A percentile compares a stretch with the other conserved stretches of the same genome.
phyloP scores from a whole-genome alignment of 1,140 invertebrate species.

The Dinothrombium tinctorium region DNA sequence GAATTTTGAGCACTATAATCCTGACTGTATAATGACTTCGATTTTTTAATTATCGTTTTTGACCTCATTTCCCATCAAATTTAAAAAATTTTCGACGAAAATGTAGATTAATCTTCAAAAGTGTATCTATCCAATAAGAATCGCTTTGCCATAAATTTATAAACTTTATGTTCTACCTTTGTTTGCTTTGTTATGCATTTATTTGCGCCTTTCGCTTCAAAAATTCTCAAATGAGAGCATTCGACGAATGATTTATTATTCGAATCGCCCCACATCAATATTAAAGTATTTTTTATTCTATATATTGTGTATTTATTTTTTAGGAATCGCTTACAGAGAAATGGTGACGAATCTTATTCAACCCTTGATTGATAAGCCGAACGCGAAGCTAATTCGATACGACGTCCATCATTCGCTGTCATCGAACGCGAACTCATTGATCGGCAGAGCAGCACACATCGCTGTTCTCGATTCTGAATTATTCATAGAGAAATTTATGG shows the following conservation, averaged over 20 bases:
- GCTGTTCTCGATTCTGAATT: constrained; percentile 87
- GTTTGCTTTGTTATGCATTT: too few species aligned
- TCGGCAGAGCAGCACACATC: constrained; percentile 82
- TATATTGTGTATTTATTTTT: too few species aligned
- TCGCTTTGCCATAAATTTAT: too few species aligned
- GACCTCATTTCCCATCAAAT: not conserved
- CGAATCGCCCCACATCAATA: not conserved
- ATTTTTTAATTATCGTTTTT: not conserved
- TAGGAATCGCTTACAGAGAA: constrained; percentile 45
- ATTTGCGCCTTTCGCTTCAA: too few species aligned
- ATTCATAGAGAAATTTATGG: constrained; percentile 89
- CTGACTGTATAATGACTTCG: too few species aligned
- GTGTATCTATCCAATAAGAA: not conserved
- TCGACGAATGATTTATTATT: too few species aligned
- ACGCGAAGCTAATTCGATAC: constrained; percentile 56
- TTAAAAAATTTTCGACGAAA: not conserved
- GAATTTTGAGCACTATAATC: too few species aligned
- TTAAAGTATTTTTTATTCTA: not conserved
- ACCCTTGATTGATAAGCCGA: constrained; percentile 46
- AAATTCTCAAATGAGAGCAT: too few species aligned
- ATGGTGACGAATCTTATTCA: constrained; percentile 84
- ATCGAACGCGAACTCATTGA: constrained; percentile 63
- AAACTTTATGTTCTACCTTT: too few species aligned
- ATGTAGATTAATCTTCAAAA: not conserved
- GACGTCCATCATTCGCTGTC: constrained; percentile 83